These are phyloP conservation scores for Marasmarcha lunaedactyla DNA, from an alignment of 2,888 invertebrate species.

Conservation along the genomic window DNA sequence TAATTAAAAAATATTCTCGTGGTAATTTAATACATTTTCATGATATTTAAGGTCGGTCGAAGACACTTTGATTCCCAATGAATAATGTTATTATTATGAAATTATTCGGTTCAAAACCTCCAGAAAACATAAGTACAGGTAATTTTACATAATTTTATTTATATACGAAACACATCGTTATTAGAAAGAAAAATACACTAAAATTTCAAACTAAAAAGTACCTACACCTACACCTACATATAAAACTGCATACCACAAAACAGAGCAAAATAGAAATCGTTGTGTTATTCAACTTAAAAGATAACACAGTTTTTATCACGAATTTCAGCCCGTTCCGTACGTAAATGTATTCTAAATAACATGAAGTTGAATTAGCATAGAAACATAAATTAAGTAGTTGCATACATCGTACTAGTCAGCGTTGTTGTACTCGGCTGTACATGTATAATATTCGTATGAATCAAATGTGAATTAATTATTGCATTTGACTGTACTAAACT, in stretches of 20 bases:
- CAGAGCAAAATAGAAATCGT: neutral
- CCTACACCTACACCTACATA: too few species aligned
- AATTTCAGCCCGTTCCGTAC: conserved; percentile 17
- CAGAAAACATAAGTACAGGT: too few species aligned
- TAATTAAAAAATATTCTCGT: too few species aligned
- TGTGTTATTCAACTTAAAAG: neutral
- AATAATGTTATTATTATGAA: too few species aligned
- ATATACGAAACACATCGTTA: too few species aligned
- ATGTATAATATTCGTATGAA: conserved; percentile 61
- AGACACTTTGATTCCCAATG: too few species aligned
- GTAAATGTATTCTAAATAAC: conserved; percentile 31
- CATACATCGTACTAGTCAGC: conserved; percentile 23
- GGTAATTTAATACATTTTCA: too few species aligned
- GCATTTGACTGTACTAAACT: conserved; percentile 26
- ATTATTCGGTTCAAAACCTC: too few species aligned
- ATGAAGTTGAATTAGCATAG: conserved; percentile 37
- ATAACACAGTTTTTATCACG: conserved; percentile 7
- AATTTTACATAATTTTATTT: too few species aligned
- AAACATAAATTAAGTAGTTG: conserved; percentile 37
- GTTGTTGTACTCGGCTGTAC: conserved; percentile 16
- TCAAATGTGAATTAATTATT: conserved; percentile 59
- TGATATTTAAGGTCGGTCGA: too few species aligned
- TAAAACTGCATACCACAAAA: neutral
- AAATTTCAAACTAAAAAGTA: too few species aligned
- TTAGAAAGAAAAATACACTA: too few species aligned